phyloP scores from a whole-genome alignment of 2,888 invertebrate species.

The Patella depressa region DNA sequence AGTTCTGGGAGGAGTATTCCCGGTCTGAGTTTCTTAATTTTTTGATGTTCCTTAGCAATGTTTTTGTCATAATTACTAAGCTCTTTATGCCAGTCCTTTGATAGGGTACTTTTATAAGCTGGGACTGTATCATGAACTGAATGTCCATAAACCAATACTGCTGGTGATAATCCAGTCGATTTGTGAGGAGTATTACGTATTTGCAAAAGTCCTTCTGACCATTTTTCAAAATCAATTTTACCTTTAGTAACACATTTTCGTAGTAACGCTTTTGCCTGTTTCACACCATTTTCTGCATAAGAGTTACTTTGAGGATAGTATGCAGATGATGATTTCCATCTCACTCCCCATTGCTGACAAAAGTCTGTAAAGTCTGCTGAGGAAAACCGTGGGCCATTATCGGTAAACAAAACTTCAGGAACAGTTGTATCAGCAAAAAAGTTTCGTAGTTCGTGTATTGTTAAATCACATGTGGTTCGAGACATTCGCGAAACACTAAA shows the following conservation, averaged over 20 bases:
- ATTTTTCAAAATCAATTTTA: neutral
- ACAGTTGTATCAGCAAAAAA: slow-evolving; percentile 4
- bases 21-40: neutral
- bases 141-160: neutral
- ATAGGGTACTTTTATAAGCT: neutral
- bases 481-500: neutral
- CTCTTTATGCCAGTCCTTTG: slow-evolving; percentile 1
- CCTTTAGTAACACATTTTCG: no score
- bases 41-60: neutral
- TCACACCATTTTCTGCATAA: neutral
- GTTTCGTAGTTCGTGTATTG: neutral
- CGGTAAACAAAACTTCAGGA: neutral
- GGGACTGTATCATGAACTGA: neutral
- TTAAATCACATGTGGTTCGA: neutral
- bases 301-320: neutral
- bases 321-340: slow-evolving; percentile 4
- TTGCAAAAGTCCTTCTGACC: neutral
- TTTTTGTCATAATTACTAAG: neutral
- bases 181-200: neutral
- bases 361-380: neutral
- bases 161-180: neutral
- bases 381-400: no score
- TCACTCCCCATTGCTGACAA: neutral
- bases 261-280: neutral
- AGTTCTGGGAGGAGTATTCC: neutral